These are phyloP conservation scores for Palloptera scutellata DNA, from an alignment of 2,888 invertebrate genomes.

Conservation along the genomic window DNA sequence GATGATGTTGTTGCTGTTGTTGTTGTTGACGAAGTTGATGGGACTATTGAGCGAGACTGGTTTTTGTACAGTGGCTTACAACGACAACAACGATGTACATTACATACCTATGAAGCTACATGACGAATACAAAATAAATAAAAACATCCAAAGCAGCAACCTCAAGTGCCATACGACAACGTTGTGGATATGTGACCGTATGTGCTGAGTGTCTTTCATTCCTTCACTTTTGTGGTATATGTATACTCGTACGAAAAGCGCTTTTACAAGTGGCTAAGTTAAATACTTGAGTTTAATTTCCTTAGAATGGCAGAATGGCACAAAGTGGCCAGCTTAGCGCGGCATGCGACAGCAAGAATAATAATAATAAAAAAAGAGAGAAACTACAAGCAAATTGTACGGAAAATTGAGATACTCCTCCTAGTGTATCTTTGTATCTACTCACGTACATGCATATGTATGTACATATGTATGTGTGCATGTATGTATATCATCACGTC, in stretches of 20 bases:
- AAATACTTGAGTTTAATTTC: constrained; percentile 22
- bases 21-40: constrained; percentile 15
- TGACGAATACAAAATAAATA: background rate
- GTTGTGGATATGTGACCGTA: too few species aligned
- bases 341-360: constrained; percentile 10
- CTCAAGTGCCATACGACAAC: background rate
- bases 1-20: constrained; percentile 16
- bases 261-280: constrained; percentile 23
- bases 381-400: constrained; percentile 20
- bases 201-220: too few species aligned
- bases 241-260: background rate
- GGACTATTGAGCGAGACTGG: constrained; percentile 9
- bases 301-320: constrained; percentile 24
- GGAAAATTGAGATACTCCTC: constrained; percentile 16
- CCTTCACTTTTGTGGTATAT: background rate
- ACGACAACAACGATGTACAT: background rate
- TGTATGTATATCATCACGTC: too few species aligned
- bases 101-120: background rate
- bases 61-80: constrained; percentile 11
- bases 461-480: background rate
- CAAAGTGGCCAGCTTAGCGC: constrained; percentile 16
- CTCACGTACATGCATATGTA: too few species aligned
- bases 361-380: background rate
- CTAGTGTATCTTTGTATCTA: too few species aligned
- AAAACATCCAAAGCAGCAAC: background rate